Conservation (phyloP, 2,888 invertebrate species). For the Autographa gamma region DNA sequence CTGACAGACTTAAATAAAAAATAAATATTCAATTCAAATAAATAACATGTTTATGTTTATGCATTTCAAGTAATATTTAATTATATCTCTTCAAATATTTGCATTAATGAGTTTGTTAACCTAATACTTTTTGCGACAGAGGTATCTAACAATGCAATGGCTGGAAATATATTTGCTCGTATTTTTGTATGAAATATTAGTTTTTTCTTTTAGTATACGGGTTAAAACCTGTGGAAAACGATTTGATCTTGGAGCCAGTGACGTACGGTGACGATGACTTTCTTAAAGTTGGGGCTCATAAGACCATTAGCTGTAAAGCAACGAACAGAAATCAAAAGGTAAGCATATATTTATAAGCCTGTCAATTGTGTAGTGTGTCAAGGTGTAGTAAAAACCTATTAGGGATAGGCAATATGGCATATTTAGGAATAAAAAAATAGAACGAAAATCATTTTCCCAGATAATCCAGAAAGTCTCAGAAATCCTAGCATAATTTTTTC, state of each 20-base stretch:
- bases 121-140: not conserved
- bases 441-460: too few relatives aligned
- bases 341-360: not conserved
- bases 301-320: conserved; percentile 73
- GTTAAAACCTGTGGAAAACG: conserved; percentile 52
- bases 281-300: conserved; percentile 66
- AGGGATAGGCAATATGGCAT: too few relatives aligned
- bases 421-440: too few relatives aligned
- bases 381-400: too few relatives aligned
- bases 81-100: not conserved
- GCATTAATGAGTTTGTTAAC: conserved; percentile 4
- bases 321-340: conserved; percentile 75
- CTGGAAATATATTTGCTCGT: not conserved
- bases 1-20: not conserved
- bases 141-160: not conserved
- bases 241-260: conserved; percentile 68
- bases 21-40: not conserved
- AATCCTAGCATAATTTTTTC: too few relatives aligned
- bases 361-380: too few relatives aligned
- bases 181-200: not conserved
- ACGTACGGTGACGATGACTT: conserved; percentile 66
- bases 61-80: not conserved
- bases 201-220: conserved; percentile 69
- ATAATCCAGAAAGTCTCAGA: too few relatives aligned
- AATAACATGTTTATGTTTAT: not conserved